These are phyloP conservation scores for Tetropium fuscum DNA, from an alignment of 2,888 invertebrate species.

Conservation along the genomic window DNA sequence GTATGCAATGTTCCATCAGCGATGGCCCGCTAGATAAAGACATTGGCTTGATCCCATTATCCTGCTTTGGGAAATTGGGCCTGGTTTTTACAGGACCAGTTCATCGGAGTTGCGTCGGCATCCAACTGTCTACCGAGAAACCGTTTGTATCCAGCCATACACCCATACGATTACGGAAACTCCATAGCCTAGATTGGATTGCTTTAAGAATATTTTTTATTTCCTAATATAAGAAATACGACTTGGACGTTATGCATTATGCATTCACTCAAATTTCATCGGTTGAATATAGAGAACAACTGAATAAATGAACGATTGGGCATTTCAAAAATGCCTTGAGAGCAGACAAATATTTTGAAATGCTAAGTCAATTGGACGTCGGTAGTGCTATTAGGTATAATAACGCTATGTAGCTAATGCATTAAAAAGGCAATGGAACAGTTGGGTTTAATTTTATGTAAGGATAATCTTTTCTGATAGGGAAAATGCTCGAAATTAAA, in stretches of 20 bases:
- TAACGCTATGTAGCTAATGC: too few relatives aligned
- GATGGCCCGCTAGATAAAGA: slow-evolving; percentile 56
- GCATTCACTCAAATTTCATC: slow-evolving; percentile 13
- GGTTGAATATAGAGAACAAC: background rate
- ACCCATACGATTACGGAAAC: slow-evolving; percentile 27
- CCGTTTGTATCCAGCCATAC: slow-evolving; percentile 23
- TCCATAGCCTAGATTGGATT: slow-evolving; percentile 24
- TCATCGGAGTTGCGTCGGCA: slow-evolving; percentile 17
- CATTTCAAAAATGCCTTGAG: too few relatives aligned
- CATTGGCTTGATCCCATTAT: slow-evolving; percentile 58
- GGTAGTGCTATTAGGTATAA: too few relatives aligned
- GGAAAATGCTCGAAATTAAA: too few relatives aligned
- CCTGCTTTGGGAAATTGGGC: slow-evolving; percentile 58
- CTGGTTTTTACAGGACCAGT: slow-evolving; percentile 38
- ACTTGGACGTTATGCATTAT: slow-evolving; percentile 7
- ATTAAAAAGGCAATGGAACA: too few relatives aligned
- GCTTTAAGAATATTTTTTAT: slow-evolving; percentile 10
- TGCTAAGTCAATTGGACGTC: too few relatives aligned
- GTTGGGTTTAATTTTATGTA: too few relatives aligned
- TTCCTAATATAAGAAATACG: slow-evolving; percentile 14
- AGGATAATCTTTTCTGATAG: too few relatives aligned
- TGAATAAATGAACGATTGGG: background rate
- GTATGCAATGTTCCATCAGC: slow-evolving; percentile 56
- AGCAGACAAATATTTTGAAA: too few relatives aligned
- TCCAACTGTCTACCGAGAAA: slow-evolving; percentile 25